phyloP scores from a whole-genome alignment of 2,113 vertebrate species.

The Litocranius walleri region DNA sequence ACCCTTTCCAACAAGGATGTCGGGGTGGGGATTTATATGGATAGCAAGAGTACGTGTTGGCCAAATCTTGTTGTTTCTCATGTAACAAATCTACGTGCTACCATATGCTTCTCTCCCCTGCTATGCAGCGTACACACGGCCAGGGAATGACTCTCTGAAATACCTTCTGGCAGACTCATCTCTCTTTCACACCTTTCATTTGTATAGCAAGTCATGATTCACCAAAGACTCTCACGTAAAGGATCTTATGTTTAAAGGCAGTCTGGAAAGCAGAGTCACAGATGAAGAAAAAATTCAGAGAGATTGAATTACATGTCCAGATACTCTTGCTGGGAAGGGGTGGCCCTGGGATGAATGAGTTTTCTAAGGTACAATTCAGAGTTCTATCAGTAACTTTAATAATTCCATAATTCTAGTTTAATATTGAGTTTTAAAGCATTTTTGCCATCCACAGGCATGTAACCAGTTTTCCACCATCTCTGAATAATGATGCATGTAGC shows the following conservation, averaged over 20 bases:
- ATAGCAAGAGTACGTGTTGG: neutral
- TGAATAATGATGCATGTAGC: neutral
- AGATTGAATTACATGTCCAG: neutral
- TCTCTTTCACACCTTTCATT: neutral
- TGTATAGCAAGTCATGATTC: neutral
- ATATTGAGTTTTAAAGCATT: neutral
- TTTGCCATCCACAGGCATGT: neutral
- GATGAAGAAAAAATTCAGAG: neutral
- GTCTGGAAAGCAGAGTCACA: neutral
- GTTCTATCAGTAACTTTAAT: neutral
- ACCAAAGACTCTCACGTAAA: neutral
- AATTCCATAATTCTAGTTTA: neutral
- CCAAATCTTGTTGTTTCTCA: neutral
- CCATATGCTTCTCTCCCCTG: neutral
- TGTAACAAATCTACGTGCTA: neutral
- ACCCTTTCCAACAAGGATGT: neutral
- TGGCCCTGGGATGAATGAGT: neutral
- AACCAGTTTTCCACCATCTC: neutral
- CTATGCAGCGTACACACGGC: neutral
- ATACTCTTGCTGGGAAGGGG: neutral
- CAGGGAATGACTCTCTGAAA: neutral
- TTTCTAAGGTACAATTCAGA: neutral
- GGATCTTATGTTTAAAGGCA: neutral
- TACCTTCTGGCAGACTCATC: neutral
- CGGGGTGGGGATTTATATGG: neutral